phyloP scores from a whole-genome alignment of 30 jellyfish, hydroid and myxozoan species.

The Rhopilema esculentum region DNA sequence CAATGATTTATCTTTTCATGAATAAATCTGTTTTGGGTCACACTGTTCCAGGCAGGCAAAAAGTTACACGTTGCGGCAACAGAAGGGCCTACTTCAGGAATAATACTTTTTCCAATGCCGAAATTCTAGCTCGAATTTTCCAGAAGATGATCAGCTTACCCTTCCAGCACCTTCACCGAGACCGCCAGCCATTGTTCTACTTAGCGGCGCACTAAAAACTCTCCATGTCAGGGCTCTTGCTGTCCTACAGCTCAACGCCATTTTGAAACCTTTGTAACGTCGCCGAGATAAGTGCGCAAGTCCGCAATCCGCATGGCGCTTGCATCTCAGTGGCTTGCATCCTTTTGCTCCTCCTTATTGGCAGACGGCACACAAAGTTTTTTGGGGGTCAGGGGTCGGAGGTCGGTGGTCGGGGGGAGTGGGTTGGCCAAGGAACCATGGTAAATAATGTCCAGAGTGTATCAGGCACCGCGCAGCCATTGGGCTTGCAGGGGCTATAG shows the following conservation, averaged over 20 bases:
- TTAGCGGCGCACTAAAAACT: constrained; percentile 33
- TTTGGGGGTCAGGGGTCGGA: neutral
- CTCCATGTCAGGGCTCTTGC: constrained; percentile 40
- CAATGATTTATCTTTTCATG: no score
- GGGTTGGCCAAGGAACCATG: no score
- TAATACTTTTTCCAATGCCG: neutral
- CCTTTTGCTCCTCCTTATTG: neutral
- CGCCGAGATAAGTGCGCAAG: neutral
- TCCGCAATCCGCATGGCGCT: constrained; percentile 3
- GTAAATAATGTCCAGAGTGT: no score
- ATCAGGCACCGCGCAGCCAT: no score
- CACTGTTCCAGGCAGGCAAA: neutral
- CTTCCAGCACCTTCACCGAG: constrained; percentile 56
- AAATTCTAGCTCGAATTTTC: neutral
- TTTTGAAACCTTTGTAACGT: constrained; percentile 28
- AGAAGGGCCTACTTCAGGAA: neutral
- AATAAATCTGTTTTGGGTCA: neutral
- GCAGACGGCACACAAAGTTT: no score
- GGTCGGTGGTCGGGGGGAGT: neutral
- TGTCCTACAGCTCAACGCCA: constrained; percentile 58
- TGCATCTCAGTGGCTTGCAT: neutral
- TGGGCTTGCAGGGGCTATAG: no score
- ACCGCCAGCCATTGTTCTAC: constrained; percentile 59
- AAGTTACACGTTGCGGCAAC: neutral
- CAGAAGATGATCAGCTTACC: constrained; percentile 1